A percentile compares a stretch with the other conserved stretches of the same genome.
phyloP scores from a whole-genome alignment of 2,797 vertebrate genomes.

The Gymnothorax javanicus region DNA sequence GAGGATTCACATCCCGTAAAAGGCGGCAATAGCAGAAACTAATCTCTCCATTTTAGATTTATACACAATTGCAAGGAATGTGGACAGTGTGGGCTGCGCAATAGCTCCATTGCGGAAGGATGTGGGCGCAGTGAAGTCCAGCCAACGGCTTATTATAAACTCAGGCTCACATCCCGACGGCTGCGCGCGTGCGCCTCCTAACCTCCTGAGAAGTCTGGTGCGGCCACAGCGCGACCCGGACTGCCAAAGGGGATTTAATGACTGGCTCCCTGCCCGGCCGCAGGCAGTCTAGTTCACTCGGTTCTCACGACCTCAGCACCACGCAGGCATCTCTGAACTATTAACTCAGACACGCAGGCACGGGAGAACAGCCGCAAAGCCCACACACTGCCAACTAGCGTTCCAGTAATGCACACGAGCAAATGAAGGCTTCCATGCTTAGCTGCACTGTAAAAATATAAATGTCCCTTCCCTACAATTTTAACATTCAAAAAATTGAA shows the following conservation, averaged over 20 bases:
- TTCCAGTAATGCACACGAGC: constrained; percentile 59
- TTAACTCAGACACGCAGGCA: constrained; percentile 74
- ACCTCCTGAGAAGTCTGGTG: constrained; percentile 63
- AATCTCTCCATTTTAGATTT: not conserved
- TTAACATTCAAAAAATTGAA: too few relatives aligned
- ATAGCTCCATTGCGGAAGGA: constrained; percentile 23
- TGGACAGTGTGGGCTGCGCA: not conserved
- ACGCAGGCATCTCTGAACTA: constrained; percentile 77
- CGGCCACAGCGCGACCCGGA: constrained; percentile 61
- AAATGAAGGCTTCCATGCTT: constrained; percentile 46
- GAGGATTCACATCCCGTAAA: not conserved
- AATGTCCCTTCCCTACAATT: too few relatives aligned
- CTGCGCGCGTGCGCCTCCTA: constrained; percentile 67
- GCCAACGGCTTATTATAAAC: constrained; percentile 50
- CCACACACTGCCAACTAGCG: constrained; percentile 71
- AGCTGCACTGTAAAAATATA: constrained; percentile 46
- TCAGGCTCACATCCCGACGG: constrained; percentile 60
- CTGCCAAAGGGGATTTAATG: constrained; percentile 78
- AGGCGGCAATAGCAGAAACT: not conserved
- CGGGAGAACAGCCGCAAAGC: constrained; percentile 64
- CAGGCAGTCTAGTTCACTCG: constrained; percentile 78
- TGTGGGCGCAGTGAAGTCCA: constrained; percentile 38
- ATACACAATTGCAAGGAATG: not conserved
- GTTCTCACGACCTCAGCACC: constrained; percentile 87
- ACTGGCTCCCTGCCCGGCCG: constrained; percentile 77